Conservation (phyloP, 2,113 vertebrate genomes). For the Macroglossus sobrinus region DNA sequence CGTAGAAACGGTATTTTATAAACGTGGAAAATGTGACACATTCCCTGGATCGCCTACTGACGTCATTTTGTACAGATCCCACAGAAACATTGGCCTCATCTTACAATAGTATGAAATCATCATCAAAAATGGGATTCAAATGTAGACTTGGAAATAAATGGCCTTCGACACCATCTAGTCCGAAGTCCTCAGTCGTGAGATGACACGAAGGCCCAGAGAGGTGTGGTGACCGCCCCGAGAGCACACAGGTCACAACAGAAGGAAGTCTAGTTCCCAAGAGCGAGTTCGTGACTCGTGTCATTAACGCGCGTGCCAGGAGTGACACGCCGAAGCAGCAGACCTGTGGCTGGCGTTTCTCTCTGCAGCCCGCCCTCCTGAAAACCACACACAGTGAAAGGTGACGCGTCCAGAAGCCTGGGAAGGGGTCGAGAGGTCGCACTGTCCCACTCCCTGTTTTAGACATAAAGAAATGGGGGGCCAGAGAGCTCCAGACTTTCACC, state of each 20-base stretch:
- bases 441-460: background rate
- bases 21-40: background rate
- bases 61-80: background rate
- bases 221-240: background rate
- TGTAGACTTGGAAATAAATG: background rate
- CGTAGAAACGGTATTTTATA: background rate
- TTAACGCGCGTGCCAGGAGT: background rate
- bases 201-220: background rate
- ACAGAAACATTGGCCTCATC: background rate
- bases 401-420: background rate
- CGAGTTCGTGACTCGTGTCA: background rate
- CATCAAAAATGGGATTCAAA: background rate
- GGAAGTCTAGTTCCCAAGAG: background rate
- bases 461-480: background rate
- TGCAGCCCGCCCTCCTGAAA: background rate
- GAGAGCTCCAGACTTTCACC: background rate
- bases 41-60: background rate
- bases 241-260: background rate
- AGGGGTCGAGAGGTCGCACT: background rate
- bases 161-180: background rate
- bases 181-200: background rate
- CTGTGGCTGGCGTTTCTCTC: background rate
- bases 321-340: background rate
- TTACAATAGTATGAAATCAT: background rate
- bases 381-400: background rate